phyloP scores from a whole-genome alignment of 2,113 vertebrate genomes.

The Gavia stellata region DNA sequence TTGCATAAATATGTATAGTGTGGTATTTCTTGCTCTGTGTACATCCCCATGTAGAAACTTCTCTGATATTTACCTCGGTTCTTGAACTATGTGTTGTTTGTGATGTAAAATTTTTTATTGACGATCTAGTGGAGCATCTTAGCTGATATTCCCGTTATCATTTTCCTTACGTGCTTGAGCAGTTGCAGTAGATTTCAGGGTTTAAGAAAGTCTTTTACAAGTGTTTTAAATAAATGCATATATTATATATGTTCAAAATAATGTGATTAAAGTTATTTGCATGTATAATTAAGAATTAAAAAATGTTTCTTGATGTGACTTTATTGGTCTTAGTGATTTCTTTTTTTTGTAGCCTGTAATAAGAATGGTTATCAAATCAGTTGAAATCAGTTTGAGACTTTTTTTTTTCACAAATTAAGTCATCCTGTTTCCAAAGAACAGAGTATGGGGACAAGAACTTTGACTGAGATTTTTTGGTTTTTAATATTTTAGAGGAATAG shows the following conservation, averaged over 20 bases:
- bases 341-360: background rate
- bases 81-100: rapidly evolving
- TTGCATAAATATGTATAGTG: background rate
- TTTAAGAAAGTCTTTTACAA: background rate
- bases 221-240: background rate
- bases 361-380: background rate
- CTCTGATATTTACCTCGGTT: background rate
- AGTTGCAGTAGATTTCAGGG: background rate
- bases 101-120: background rate
- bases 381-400: background rate
- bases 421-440: background rate
- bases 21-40: background rate
- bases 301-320: background rate
- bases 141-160: background rate
- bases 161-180: background rate
- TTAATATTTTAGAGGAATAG: background rate
- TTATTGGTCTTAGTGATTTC: background rate
- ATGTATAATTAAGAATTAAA: background rate
- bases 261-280: background rate
- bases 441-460: background rate
- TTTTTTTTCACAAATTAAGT: background rate
- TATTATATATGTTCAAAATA: background rate
- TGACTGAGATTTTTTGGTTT: background rate
- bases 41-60: background rate
- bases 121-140: background rate